Conservation (phyloP, 2,797 vertebrate species). For the Lophotriccus pileatus region DNA sequence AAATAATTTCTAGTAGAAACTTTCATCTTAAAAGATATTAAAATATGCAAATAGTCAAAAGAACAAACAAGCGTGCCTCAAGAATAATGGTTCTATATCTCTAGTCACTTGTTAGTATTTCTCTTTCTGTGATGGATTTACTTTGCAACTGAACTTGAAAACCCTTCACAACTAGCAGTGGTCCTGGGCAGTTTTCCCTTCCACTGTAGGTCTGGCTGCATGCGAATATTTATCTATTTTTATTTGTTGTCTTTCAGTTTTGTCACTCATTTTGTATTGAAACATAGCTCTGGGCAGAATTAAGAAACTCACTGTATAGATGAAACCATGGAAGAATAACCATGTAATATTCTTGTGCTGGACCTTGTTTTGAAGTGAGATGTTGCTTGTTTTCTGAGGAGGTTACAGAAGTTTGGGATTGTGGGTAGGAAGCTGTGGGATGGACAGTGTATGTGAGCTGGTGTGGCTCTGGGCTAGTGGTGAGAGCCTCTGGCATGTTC, state of each 20-base stretch:
- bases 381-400: background rate
- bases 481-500: background rate
- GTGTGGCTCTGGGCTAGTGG: background rate
- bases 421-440: background rate
- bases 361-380: background rate
- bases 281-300: background rate
- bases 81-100: background rate
- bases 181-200: background rate
- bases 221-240: background rate
- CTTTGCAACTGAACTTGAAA: background rate
- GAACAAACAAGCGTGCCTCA: background rate
- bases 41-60: background rate
- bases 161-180: background rate
- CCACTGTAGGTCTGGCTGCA: background rate
- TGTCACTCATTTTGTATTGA: background rate
- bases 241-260: background rate
- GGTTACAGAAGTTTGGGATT: background rate
- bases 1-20: background rate
- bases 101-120: background rate
- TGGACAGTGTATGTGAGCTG: fast-evolving
- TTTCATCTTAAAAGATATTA: background rate
- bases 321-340: background rate
- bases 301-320: background rate
- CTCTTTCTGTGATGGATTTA: background rate
- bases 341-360: background rate